Evolutionary conservation across 2,888 invertebrate species (phyloP).

Genomic region (Bombylius discolor): DNA sequence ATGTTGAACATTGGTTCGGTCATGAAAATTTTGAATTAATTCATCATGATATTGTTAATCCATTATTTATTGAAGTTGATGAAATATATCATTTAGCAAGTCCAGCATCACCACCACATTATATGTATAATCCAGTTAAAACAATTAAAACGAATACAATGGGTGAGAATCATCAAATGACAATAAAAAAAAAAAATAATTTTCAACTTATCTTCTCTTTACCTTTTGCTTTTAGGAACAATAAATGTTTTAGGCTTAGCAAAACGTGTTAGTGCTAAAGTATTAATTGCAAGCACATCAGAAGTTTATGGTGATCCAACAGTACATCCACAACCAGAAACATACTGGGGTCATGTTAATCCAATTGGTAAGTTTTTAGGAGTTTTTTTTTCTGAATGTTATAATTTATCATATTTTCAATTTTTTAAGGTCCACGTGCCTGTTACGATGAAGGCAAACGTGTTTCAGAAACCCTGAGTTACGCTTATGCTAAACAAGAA

Average conservation of each 20-base stretch:
- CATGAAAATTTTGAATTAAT: constrained; percentile 98
- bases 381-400: no score
- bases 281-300: constrained; percentile 94
- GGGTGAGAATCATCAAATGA: constrained; percentile 32
- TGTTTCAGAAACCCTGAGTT: constrained; percentile 87
- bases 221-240: constrained; percentile 41
- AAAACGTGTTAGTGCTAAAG: constrained; percentile 80
- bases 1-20: constrained; percentile 98
- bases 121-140: constrained; percentile 99
- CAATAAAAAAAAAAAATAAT: background rate
- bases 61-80: constrained; percentile 91
- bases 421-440: constrained; percentile 63
- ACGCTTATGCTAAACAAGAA: constrained; percentile 96
- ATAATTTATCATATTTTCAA: background rate
- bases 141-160: constrained; percentile 98
- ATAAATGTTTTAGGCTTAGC: constrained; percentile 88
- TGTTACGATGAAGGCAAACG: constrained; percentile 99
- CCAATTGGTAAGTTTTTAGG: constrained; percentile 59
- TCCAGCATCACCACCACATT: constrained; percentile 97
- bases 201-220: background rate
- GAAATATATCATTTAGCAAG: constrained; percentile 98
- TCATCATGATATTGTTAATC: constrained; percentile 97
- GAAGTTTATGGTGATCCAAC: constrained; percentile 99
- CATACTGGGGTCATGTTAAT: constrained; percentile 99
- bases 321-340: constrained; percentile 94